phyloP scores from a whole-genome alignment of 2,797 vertebrate species.

The Salarias fasciatus region DNA sequence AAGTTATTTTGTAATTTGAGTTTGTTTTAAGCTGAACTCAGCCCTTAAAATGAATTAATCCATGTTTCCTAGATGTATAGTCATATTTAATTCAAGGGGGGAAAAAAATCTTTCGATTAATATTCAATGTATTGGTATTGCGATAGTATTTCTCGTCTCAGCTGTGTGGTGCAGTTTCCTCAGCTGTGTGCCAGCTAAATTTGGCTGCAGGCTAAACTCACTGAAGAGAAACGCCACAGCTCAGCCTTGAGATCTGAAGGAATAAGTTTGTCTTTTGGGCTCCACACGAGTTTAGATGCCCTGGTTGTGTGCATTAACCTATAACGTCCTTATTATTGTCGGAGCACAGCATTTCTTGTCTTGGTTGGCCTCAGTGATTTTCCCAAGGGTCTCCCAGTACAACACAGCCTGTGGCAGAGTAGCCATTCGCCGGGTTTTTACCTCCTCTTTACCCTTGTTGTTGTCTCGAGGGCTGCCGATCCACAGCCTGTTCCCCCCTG shows the following conservation, averaged over 20 bases:
- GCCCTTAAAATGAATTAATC: no score
- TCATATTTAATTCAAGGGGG: no score
- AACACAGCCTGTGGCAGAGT: slow-evolving; percentile 48
- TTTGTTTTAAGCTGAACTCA: background rate
- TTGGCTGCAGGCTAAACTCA: slow-evolving; percentile 34
- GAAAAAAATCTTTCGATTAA: no score
- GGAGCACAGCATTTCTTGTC: slow-evolving; percentile 45
- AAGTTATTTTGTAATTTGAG: background rate
- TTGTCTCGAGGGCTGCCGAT: slow-evolving; percentile 50
- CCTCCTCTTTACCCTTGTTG: slow-evolving; percentile 27
- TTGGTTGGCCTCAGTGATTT: slow-evolving; percentile 44
- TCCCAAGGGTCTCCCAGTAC: slow-evolving; percentile 39
- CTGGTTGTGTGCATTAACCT: slow-evolving; percentile 48
- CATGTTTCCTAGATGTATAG: no score
- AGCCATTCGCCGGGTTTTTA: slow-evolving; percentile 40
- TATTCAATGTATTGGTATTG: no score
- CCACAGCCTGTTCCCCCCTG: slow-evolving; percentile 43
- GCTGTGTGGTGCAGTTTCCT: slow-evolving; percentile 24
- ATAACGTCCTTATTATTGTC: slow-evolving; percentile 45
- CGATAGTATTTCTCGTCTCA: slow-evolving; percentile 5
- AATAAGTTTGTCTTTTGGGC: slow-evolving; percentile 29
- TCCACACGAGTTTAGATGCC: slow-evolving; percentile 20
- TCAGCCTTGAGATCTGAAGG: slow-evolving; percentile 29
- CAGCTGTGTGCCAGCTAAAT: slow-evolving; percentile 15
- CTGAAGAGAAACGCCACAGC: slow-evolving; percentile 14